phyloP scores from a whole-genome alignment of 2,888 invertebrate genomes.

The Trissonchulus latispiculum region DNA sequence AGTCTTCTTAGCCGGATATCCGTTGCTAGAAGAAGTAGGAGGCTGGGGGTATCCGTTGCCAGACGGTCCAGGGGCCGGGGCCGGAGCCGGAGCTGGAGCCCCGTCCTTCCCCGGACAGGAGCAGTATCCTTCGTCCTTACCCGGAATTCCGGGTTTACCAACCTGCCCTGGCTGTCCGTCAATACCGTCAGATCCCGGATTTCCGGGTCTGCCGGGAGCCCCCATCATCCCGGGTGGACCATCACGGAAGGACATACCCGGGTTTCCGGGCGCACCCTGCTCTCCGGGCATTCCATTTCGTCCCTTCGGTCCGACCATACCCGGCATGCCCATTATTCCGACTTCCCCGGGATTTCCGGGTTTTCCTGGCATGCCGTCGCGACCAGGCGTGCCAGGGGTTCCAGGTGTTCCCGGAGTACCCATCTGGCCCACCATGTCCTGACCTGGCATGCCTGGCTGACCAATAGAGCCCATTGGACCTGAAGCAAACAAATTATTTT shows the following conservation, averaged over 20 bases:
- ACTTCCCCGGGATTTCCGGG: not conserved
- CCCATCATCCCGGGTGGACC: not conserved
- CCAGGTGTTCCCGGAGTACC: not conserved
- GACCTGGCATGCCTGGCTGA: not conserved
- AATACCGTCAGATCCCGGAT: not conserved
- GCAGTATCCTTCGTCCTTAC: not conserved
- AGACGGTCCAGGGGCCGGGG: no score
- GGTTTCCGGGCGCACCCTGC: not conserved
- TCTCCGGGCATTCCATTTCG: not conserved
- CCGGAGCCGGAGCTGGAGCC: no score
- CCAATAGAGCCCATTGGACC: not conserved
- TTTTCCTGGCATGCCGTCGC: not conserved
- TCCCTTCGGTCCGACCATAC: not conserved
- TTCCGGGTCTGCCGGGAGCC: not conserved
- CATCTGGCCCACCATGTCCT: not conserved
- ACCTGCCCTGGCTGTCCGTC: not conserved
- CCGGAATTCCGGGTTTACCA: not conserved
- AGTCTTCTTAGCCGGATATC: no score
- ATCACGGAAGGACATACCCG: not conserved
- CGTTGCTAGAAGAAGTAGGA: no score
- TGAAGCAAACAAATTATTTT: not conserved
- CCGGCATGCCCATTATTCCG: not conserved
- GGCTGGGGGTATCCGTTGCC: no score
- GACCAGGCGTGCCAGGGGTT: not conserved
- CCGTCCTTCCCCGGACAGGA: no score